Base-by-base conservation (phyloP, 1,140 invertebrate species). In the Musca domestica region DNA sequence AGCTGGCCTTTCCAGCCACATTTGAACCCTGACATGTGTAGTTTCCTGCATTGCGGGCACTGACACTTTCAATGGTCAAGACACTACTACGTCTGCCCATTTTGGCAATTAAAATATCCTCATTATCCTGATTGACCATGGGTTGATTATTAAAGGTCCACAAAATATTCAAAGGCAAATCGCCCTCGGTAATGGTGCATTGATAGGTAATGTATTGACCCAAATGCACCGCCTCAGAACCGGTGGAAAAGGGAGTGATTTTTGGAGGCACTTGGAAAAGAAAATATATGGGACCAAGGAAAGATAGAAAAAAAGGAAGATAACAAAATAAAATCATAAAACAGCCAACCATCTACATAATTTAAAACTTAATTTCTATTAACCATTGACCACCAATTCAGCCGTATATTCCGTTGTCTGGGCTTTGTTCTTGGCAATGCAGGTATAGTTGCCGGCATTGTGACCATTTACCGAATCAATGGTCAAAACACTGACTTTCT, bases 381-480 rank as follows among this genome's bases (percentile, higher is more conserved):
- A 41, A 94, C 92, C 92, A 83, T 93, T 90, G 65, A 94, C 91
- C 74, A 88, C 84, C 73, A 94, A 81, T 58, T 84, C 80, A 22
- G 90, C 88, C 14, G 89, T 88, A 76, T 89, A 88, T 69, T 86
- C 87, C 27, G 86, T 86, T 19, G 85, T 86, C 54, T 90, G 90
- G 46, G 90, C 91, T 52, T 82, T 82, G 81, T 95, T 95, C 71
- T 86, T 88, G 17, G 91, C 93, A 20, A 86, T 85, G 75, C 92
- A 93, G 20, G 89, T 91, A 73, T 92, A 92, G 77, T 92, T 90
- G 48, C 91, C 92, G 71, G 87, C 87, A 81, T 92, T 89, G 69
- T 86, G 84, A 67, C 89, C 88, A 75, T 87, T 87, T 3, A 91
- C 89, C 15, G 89, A 88, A 71, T 92, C 89, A 69, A 93, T 92